Base-by-base conservation (phyloP, 2,888 invertebrate genomes). In the Penaeus monodon region DNA sequence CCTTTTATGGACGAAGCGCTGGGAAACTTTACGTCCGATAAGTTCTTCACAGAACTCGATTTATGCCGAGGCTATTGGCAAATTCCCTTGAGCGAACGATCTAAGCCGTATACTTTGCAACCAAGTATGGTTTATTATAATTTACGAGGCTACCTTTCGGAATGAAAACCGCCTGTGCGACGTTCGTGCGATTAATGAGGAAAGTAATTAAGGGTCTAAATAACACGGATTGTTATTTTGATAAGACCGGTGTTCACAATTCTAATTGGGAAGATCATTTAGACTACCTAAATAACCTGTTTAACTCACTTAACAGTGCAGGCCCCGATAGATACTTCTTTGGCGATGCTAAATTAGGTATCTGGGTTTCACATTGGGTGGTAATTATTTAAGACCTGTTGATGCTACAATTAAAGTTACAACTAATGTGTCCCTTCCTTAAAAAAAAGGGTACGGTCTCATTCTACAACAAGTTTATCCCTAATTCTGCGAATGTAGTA, bases 151-250 rank as follows among this genome's bases (percentile, higher is more conserved):
- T 81, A n/a, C 81, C 81, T 12, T 81, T 8, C 49, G 68, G 70
- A 20, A 44, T 81, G 24, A 44, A 65, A 14, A 81, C 68, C n/a
- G 74, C 74, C 0, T 74, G 74, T 33, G 82, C 44, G 17, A 64
- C 64, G 3, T 84, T 64, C 33, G 29, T 84, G 10, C 27, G 65
- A 22, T n/a, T 79, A 22, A 79, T 64, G 78, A 79, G 78, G n/a
- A 79, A 63, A 6, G 64, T 79, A 24, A 24, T 27, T 22, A 63
- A 57, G 17, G 78, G 44, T 29, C n/a, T 57, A 14, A 29, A 27
- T 65, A 84, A 76, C 33, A 49, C 76, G 49, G 27, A 57, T n/a
- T 82, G 74, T 20, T 82, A 82, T 27, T 82, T 82, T 74, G 82
- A 82, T 49, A 73, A 74, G 10, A 27, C 63, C 4, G 49, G 10